phyloP scores from a whole-genome alignment of 2,113 vertebrate species.

The Taurulus bubalis region DNA sequence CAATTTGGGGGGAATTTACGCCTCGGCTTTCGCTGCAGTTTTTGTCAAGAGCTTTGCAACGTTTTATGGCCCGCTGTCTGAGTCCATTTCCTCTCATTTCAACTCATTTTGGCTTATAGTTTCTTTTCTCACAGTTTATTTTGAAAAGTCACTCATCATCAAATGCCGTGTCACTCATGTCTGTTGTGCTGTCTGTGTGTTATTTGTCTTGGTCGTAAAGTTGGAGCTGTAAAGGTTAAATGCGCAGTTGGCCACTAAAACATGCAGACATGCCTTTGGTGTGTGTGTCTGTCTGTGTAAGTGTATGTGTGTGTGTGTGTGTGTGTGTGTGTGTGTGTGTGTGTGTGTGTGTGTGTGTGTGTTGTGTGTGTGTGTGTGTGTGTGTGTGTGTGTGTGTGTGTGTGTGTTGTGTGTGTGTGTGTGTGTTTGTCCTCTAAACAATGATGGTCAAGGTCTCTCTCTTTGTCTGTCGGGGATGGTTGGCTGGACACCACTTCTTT shows the following conservation, averaged over 20 bases:
- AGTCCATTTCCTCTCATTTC: constrained; percentile 66
- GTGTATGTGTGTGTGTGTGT: constrained; percentile 22
- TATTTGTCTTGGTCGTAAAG: constrained; percentile 61
- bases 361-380: constrained; percentile 21
- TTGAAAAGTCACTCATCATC: constrained; percentile 50
- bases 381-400: constrained; percentile 22
- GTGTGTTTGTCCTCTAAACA: constrained; percentile 30
- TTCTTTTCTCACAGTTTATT: constrained; percentile 43
- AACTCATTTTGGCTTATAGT: constrained; percentile 52
- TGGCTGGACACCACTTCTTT: constrained; percentile 46
- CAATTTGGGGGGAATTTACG: constrained; percentile 72
- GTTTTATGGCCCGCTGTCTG: constrained; percentile 73
- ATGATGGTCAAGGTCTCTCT: constrained; percentile 53
- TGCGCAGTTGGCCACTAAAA: constrained; percentile 59
- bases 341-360: constrained; percentile 20
- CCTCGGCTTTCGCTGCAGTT: constrained; percentile 63
- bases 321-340: constrained; percentile 23
- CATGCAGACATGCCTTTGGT: constrained; percentile 34
- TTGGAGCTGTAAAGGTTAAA: constrained; percentile 51
- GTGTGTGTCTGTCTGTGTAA: constrained; percentile 26
- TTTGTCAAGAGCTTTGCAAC: constrained; percentile 52
- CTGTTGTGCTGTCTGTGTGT: constrained; percentile 31
- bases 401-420: constrained; percentile 27
- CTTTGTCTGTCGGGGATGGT: constrained; percentile 53
- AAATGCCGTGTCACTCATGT: constrained; percentile 29